A percentile compares a stretch with the other conserved stretches of the same genome.
Evolutionary conservation across 1,140 invertebrate species (phyloP).

Genomic region (Dicyema japonicum): DNA sequence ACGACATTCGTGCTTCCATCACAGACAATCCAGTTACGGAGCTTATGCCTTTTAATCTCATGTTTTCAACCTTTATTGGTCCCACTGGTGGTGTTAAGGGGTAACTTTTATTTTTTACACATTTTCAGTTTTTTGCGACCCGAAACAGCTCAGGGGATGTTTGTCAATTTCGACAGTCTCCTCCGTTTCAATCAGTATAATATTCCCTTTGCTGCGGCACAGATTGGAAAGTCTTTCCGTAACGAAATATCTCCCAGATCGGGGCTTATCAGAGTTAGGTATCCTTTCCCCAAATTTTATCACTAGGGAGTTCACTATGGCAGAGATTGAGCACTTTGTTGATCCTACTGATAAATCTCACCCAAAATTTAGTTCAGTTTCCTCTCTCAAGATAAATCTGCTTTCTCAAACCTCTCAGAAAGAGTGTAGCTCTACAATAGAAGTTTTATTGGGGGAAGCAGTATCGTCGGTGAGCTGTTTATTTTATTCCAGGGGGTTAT

Average conservation of each 20-base stretch:
- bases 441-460: constrained; percentile 14
- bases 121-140: constrained; percentile 44
- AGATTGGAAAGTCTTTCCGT: constrained; percentile 79
- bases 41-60: constrained; percentile 83
- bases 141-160: constrained; percentile 94
- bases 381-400: constrained; percentile 36
- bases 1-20: constrained; percentile 61
- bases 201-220: constrained; percentile 81
- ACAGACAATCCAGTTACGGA: constrained; percentile 69
- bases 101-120: constrained; percentile 10
- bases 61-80: constrained; percentile 86
- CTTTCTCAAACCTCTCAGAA: constrained; percentile 88
- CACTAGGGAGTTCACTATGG: constrained; percentile 71
- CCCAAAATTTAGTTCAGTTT: constrained; percentile 46
- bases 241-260: constrained; percentile 97
- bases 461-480: constrained; percentile 7
- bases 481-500: constrained; percentile 33
- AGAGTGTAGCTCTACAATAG: constrained; percentile 22
- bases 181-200: constrained; percentile 81
- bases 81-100: constrained; percentile 68
- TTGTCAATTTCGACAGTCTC: constrained; percentile 84
- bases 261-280: constrained; percentile 56
- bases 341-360: constrained; percentile 66
- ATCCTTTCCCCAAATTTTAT: constrained; percentile 4
- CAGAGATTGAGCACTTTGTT: constrained; percentile 98